Evolutionary conservation across 2,113 vertebrate species (phyloP), one percentile per base, ranked within the genome.

Genomic region (Sarotherodon lohbergeri): DNA sequence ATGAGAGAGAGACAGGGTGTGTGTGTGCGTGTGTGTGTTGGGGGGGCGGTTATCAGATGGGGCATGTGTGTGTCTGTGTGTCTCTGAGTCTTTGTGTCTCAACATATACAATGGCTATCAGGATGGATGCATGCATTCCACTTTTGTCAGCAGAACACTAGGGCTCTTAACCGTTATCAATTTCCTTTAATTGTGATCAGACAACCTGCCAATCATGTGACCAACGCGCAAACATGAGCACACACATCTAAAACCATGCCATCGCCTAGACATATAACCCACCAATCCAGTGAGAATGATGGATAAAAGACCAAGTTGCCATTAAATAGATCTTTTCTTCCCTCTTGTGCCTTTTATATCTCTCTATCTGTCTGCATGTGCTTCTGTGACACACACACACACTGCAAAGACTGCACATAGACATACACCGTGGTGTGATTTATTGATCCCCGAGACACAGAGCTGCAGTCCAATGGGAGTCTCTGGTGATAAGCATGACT

Each of bases 141-240:
- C 92, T 90, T 91, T 83, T 93, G 93, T 96, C 93, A 96, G 95
- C 91, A 90, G 82, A 94, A 94, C 85, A 92, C 71, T 80, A 86
- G 73, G 82, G n/a, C 89, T 91, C 85, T 91, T 88, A 90, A 90
- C 48, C 80, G 84, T 93, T 90, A 96, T 96, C 94, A 94, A 88
- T 95, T 89, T 91, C 80, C 89, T 91, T 95, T 96, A 93, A 94
- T 91, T 94, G 88, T 34, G 78, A 95, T 95, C 86, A 4, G 89
- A 87, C 91, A 91, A 89, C 80, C 86, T 91, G 94, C 54, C 96
- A 94, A 91, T 95, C 92, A 93, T 78, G 57, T 32, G 78, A 81
- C 82, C 43, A 41, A 83, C 27, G 80, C 63, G 68, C 63, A 81
- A 54, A 87, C 88, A 86, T 66, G 34, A 22, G 39, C 22, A 50